phyloP scores from a whole-genome alignment of 2,113 vertebrate genomes.

The Corydoras sp. region DNA sequence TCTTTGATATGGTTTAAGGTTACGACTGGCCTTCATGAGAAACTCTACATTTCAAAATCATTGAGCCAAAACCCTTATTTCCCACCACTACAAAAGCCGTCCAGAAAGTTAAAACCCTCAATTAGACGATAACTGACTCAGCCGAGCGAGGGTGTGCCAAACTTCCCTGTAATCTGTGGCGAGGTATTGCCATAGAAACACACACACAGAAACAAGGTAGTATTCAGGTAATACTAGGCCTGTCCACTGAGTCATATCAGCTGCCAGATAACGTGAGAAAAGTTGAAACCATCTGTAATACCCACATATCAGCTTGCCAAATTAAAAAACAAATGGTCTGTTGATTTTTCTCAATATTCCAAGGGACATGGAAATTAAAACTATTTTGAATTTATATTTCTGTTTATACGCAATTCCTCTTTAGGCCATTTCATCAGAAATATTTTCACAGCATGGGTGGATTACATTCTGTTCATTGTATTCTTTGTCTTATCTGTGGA shows the following conservation, averaged over 20 bases:
- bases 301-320: no score
- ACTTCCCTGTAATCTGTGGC: constrained; percentile 68
- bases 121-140: constrained; percentile 61
- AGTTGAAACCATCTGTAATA: not conserved
- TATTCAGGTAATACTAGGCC: constrained; percentile 43
- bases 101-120: constrained; percentile 52
- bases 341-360: not conserved
- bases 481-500: no score
- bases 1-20: constrained; percentile 23
- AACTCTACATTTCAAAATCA: constrained; percentile 21
- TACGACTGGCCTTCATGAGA: constrained; percentile 21
- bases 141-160: constrained; percentile 58
- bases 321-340: no score
- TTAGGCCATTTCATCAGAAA: not conserved
- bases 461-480: no score
- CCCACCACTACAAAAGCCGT: constrained; percentile 42
- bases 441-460: no score
- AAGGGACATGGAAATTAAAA: not conserved
- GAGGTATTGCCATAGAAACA: constrained; percentile 55
- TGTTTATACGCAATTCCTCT: not conserved
- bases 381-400: not conserved
- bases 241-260: constrained; percentile 41
- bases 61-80: constrained; percentile 31
- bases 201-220: constrained; percentile 52
- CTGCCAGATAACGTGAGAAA: constrained; percentile 36